Evolutionary conservation across 2,113 vertebrate genomes (phyloP).

Genomic region (Zingel zingel): DNA sequence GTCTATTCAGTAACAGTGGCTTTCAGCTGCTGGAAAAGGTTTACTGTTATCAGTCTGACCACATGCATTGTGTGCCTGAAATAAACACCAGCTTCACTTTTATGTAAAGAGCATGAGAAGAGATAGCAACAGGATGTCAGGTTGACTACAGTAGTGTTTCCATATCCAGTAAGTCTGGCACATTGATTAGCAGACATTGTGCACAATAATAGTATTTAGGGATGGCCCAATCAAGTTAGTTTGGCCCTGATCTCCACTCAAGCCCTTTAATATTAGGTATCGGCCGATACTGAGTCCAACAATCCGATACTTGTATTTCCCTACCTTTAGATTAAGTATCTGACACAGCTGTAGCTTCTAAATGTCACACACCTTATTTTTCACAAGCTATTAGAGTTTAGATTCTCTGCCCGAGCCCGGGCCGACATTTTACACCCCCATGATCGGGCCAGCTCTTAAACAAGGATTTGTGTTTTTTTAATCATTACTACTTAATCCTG

Average conservation of each 20-base stretch:
- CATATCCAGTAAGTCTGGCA: not conserved
- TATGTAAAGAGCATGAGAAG: constrained; percentile 3
- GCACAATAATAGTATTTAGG: not conserved
- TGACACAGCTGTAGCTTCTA: not conserved
- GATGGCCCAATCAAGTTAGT: not conserved
- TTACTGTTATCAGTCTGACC: constrained; percentile 10
- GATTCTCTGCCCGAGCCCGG: too few relatives aligned
- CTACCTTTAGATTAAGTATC: not conserved
- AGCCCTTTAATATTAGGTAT: not conserved
- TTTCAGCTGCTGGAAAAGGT: constrained; percentile 4
- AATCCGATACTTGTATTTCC: not conserved
- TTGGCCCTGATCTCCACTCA: not conserved
- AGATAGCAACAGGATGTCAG: constrained; percentile 28
- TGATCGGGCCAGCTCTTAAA: too few relatives aligned
- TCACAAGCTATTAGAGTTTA: not conserved
- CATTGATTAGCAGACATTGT: not conserved
- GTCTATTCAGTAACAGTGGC: not conserved
- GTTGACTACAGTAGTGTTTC: not conserved
- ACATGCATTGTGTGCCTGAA: constrained; percentile 5
- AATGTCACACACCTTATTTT: not conserved
- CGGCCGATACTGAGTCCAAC: not conserved
- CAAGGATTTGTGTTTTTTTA: too few relatives aligned
- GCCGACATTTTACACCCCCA: too few relatives aligned
- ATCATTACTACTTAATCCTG: too few relatives aligned
- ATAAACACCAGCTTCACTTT: not conserved